Conservation (phyloP, 2,888 invertebrate species). For the Napeogenes sylphis region DNA sequence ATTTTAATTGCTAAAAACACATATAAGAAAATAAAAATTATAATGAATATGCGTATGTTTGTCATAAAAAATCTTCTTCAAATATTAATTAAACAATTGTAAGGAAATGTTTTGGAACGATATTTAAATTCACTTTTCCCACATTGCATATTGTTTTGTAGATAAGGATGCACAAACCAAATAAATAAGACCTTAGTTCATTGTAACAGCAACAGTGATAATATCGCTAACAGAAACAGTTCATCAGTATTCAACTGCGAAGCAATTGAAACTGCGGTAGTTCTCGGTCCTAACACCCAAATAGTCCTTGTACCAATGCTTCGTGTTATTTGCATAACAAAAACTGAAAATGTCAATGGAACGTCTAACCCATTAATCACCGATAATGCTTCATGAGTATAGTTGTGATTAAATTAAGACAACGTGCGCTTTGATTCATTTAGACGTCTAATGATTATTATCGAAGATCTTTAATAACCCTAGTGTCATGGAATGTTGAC, state of each 20-base stretch:
- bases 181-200: too few relatives aligned
- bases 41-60: too few relatives aligned
- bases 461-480: constrained; percentile 25
- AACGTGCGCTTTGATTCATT: constrained; percentile 74
- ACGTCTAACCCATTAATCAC: constrained; percentile 71
- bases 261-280: constrained; percentile 75
- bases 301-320: constrained; percentile 74
- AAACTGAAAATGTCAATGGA: constrained; percentile 70
- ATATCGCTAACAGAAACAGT: constrained; percentile 64
- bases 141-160: too few relatives aligned
- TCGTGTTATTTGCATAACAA: constrained; percentile 76
- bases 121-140: too few relatives aligned
- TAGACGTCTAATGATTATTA: constrained; percentile 47
- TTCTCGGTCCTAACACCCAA: constrained; percentile 72
- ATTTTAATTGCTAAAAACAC: too few relatives aligned
- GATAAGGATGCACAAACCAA: too few relatives aligned
- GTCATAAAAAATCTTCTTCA: too few relatives aligned
- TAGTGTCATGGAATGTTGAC: constrained; percentile 11
- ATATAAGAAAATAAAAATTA: too few relatives aligned
- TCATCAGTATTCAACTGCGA: constrained; percentile 74
- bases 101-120: too few relatives aligned
- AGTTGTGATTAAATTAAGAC: constrained; percentile 67
- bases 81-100: too few relatives aligned
- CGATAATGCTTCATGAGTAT: constrained; percentile 66
- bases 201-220: constrained; percentile 32